Base-by-base conservation (phyloP, 2,888 invertebrate genomes). In the Eutolmus rufibarbis region DNA sequence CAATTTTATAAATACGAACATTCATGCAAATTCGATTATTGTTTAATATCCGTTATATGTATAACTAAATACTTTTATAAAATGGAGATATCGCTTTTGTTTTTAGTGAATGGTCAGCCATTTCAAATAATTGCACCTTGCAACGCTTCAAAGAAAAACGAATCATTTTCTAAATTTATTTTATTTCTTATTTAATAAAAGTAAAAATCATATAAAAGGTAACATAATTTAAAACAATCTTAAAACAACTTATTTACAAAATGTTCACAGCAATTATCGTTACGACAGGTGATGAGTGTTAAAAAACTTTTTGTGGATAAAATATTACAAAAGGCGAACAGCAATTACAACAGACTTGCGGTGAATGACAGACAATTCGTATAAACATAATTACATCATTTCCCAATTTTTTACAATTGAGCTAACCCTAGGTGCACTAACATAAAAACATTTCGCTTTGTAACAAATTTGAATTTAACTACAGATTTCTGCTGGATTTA, bases 191-290 rank as follows among this genome's bases (percentile, higher is more conserved):
- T 74, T 74, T 43, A 43, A 85, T 85, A 74, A 85, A 84, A 85
- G 74, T 85, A 85, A 85, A 85, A 85, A 85, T 85, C 28, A 85
- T 74, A 74, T 82, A 85, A 84, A 85, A 85, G 74, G 74, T 85
- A 85, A 85, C 85, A 85, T 85, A 85, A 74, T 74, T 85, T 74
- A 74, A 85, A 85, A 85, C 66, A 85, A 85, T 74, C 74, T 74
- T 74, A 85, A 82, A 85, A 85, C 85, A 85, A 85, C 34, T 74
- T 85, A 85, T 85, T 74, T 85, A 85, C 85, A 85, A 74, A 74
- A 74, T 28, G 46, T 85, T 85, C 85, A 85, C 85, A 85, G 85
- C 85, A 74, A 43, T 85, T 85, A 74, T 74, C 74, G 51, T 79
- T 79, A 46, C 78, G 43, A 78, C 51, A 46, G 66, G 79, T 79